Conservation (phyloP, 2,888 invertebrate species). For the Rhabditoides inermis region DNA sequence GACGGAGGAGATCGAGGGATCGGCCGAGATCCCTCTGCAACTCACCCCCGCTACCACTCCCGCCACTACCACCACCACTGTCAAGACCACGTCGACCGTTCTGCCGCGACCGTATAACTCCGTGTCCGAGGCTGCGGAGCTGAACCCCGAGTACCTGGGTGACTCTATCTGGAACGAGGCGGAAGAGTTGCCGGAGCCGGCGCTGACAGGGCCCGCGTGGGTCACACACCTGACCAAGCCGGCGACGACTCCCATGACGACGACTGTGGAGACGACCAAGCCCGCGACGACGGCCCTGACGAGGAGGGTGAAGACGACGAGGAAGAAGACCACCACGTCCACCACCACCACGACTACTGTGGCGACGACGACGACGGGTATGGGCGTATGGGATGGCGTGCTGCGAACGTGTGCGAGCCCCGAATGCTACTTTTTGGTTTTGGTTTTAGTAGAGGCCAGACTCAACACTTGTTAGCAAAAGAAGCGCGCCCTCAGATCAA, state of each 20-base stretch:
- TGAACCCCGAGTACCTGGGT: constrained; percentile 34
- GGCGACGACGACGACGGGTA: constrained; percentile 10
- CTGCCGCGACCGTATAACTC: constrained; percentile 33
- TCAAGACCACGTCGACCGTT: constrained; percentile 8
- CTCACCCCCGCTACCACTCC: constrained; percentile 15
- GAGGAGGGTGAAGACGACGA: constrained; percentile 8
- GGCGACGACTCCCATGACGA: constrained; percentile 12
- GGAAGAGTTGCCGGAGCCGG: constrained; percentile 22
- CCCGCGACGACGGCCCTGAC: constrained; percentile 9
- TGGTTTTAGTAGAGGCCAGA: no score
- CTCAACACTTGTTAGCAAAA: no score
- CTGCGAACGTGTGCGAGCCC: no score
- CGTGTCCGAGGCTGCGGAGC: constrained; percentile 25
- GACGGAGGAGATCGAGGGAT: constrained; percentile 11
- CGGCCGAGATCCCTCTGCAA: constrained; percentile 14
- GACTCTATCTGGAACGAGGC: constrained; percentile 23
- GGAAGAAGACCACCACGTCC: constrained; percentile 3
- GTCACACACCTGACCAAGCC: constrained; percentile 13
- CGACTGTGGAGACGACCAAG: constrained; percentile 3
- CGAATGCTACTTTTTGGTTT: no score
- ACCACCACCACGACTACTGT: constrained; percentile 10
- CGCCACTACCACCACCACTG: constrained; percentile 3
- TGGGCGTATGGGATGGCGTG: background rate
- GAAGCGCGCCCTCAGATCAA: no score
- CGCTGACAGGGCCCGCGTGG: constrained; percentile 34